Evolutionary conservation across 2,888 invertebrate species (phyloP).

Genomic region (Cenopis cana): DNA sequence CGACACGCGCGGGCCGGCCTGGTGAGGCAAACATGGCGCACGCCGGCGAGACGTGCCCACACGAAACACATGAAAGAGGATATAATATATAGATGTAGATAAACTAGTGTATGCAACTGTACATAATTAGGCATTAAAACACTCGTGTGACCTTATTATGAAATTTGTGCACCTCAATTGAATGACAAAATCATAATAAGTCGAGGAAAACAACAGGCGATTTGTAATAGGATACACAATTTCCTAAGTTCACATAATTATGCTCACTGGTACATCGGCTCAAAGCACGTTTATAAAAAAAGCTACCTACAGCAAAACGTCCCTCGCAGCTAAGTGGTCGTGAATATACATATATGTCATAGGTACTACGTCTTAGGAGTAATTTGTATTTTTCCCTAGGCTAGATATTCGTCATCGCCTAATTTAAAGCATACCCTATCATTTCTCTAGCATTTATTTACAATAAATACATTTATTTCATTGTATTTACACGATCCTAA

Average conservation of each 20-base stretch:
- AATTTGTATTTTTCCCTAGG: conserved; percentile 42
- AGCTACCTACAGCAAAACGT: conserved; percentile 26
- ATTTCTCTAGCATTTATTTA: conserved; percentile 49
- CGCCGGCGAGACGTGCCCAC: too few relatives aligned
- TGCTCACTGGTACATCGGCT: conserved; percentile 4
- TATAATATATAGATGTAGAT: too few relatives aligned
- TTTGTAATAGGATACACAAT: too few relatives aligned
- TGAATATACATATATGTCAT: conserved; percentile 19
- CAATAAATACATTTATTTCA: conserved; percentile 46
- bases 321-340: conserved; percentile 19
- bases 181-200: too few relatives aligned
- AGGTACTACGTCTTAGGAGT: conserved; percentile 40
- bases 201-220: too few relatives aligned
- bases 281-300: conserved; percentile 32
- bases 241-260: background rate
- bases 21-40: too few relatives aligned
- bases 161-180: too few relatives aligned
- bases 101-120: too few relatives aligned
- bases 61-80: too few relatives aligned
- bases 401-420: conserved; percentile 19
- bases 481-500: conserved; percentile 36
- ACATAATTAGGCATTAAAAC: too few relatives aligned
- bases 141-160: too few relatives aligned
- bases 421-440: conserved; percentile 51
- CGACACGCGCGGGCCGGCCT: too few relatives aligned